Conservation (phyloP, 2,797 vertebrate genomes). For the Gallinago stenura region DNA sequence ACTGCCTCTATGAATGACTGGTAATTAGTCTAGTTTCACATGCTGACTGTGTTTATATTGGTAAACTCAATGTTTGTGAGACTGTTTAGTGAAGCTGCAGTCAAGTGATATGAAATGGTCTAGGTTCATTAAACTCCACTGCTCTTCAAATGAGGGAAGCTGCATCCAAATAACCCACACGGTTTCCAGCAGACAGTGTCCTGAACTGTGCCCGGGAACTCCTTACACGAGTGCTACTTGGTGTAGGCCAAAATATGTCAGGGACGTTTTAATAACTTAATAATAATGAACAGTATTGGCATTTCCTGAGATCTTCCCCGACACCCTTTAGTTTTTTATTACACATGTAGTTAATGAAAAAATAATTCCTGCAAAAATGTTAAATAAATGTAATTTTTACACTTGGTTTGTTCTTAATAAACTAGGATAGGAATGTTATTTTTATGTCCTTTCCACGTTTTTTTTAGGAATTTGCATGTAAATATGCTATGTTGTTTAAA, state of each 20-base stretch:
- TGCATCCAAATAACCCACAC: not conserved
- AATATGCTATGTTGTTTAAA: not conserved
- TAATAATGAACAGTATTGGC: too few relatives aligned
- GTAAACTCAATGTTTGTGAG: not conserved
- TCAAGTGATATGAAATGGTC: not conserved
- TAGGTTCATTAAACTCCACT: not conserved
- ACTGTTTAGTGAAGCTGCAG: not conserved
- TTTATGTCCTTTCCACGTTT: not conserved
- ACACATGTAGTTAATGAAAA: not conserved
- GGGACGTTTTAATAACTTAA: not conserved
- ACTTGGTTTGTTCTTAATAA: not conserved
- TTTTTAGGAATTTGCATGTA: not conserved
- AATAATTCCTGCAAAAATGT: not conserved
- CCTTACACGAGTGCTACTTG: not conserved
- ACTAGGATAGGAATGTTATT: not conserved
- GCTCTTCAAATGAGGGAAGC: not conserved
- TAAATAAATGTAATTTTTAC: not conserved
- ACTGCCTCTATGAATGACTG: not conserved
- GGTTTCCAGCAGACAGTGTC: not conserved
- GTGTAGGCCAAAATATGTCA: not conserved
- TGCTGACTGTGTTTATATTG: not conserved
- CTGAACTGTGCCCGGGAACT: not conserved
- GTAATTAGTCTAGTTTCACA: not conserved
- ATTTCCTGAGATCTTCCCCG: not conserved
- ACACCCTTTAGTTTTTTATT: not conserved